phyloP scores from a whole-genome alignment of 2,797 vertebrate species.

The Hyperoplus immaculatus region DNA sequence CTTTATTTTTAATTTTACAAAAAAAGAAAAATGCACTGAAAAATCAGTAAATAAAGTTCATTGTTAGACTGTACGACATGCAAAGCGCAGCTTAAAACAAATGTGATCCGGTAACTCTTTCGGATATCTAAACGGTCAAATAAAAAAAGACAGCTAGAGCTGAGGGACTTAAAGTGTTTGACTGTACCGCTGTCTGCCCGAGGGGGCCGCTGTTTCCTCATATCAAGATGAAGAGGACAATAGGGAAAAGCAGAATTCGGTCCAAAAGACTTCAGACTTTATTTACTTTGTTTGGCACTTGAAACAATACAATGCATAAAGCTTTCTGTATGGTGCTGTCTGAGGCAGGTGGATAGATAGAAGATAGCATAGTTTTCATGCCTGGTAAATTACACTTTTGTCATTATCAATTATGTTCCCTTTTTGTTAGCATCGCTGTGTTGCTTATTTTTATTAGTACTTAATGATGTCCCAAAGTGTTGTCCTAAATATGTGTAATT shows the following conservation, averaged over 20 bases:
- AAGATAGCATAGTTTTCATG: neutral
- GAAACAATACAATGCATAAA: neutral
- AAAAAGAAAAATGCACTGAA: neutral
- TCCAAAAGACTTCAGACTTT: slow-evolving; percentile 37
- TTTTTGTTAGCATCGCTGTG: slow-evolving; percentile 15
- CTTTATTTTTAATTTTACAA: neutral
- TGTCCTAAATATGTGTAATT: neutral
- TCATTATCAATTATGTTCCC: slow-evolving; percentile 11
- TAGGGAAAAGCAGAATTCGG: slow-evolving; percentile 2
- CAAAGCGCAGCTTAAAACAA: neutral
- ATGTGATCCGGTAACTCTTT: slow-evolving; percentile 3
- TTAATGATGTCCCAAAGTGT: slow-evolving; percentile 2
- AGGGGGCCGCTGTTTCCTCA: slow-evolving; percentile 88
- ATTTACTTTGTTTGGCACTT: slow-evolving; percentile 47
- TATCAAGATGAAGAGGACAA: slow-evolving; percentile 57
- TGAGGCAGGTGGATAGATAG: neutral
- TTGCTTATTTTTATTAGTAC: slow-evolving; percentile 18
- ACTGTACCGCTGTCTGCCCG: slow-evolving; percentile 69
- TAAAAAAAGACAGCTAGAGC: slow-evolving; percentile 16
- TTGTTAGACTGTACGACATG: neutral
- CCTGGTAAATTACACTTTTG: slow-evolving; percentile 8
- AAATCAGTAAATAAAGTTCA: neutral
- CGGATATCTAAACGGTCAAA: slow-evolving; percentile 14
- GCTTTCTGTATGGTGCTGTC: slow-evolving; percentile 18
- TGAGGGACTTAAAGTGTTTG: neutral